Evolutionary conservation across 2,113 vertebrate genomes (phyloP), one percentile per base, ranked within the genome.

Genomic region (Aplodontia rufa): DNA sequence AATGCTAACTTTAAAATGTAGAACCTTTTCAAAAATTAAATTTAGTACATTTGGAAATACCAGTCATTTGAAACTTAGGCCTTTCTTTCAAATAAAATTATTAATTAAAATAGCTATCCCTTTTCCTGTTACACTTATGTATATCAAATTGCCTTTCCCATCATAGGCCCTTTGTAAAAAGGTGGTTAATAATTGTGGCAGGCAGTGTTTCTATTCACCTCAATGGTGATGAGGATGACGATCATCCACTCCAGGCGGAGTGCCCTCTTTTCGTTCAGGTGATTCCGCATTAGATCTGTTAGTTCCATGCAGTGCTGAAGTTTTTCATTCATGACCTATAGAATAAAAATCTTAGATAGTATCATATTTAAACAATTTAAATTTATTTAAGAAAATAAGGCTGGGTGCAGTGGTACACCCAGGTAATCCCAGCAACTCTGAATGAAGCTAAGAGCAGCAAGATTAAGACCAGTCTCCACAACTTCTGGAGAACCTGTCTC

Each of bases 171-270:
- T 19, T 1, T 42, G 20, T 62, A 4, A n/a, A n/a, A 13, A 32
- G 58, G 30, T 20, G 16, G 20, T 51, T 26, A 42, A 19, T 62
- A 37, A 26, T 14, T 2, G 28, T 28, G n/a, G 22, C 6, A 0
- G n/a, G n/a, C 19, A 24, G 35, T 47, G 95, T 93, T 5, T 9
- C 24, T 24, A 2, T 97, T 96, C 55, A 99, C 99, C 99, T 99
- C 99, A 20, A 99, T 99, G 35, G 99, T 99, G 97, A 99, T 99
- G 37, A 99, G 99, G 91, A 99, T 99, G 24, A 99, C 99, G 2
- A 99, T 99, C 99, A 99, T 99, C 99, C 99, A 99, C 97, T 99
- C 99, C 8, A 99, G 97, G 64, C 99, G 99, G 20, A 99, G 98
- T 0, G 99, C 96, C 55, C 99, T 99, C 96, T 99, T 99, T 96